Evolutionary conservation across 2,797 vertebrate genomes (phyloP).

Genomic region (Microhierax caerulescens): DNA sequence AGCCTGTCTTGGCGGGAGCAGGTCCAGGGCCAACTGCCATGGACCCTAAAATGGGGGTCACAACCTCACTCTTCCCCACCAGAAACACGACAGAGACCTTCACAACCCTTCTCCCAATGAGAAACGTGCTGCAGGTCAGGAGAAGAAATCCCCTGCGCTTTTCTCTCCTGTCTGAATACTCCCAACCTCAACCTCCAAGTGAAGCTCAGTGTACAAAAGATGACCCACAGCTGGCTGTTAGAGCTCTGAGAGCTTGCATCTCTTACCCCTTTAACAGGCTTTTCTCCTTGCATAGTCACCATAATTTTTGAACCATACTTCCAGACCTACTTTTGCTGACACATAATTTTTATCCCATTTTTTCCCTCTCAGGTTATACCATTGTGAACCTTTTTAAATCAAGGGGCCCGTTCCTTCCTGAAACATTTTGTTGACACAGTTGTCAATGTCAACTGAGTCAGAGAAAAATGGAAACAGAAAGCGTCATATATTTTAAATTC

Average conservation of each 20-base stretch:
- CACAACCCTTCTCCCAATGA: not conserved
- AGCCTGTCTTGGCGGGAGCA: not conserved
- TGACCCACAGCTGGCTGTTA: not conserved
- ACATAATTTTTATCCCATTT: not conserved
- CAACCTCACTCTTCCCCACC: not conserved
- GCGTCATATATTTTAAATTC: not conserved
- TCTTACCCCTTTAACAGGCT: not conserved
- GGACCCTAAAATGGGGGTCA: not conserved
- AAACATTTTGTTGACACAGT: not conserved
- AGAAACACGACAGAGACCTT: not conserved
- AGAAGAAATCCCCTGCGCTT: not conserved
- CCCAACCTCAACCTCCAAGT: not conserved
- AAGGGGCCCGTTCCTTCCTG: not conserved
- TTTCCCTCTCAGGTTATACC: not conserved
- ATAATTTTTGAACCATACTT: not conserved
- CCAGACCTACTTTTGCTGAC: not conserved
- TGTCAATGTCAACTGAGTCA: not conserved
- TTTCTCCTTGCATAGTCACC: not conserved
- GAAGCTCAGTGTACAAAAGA: not conserved
- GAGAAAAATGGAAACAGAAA: not conserved
- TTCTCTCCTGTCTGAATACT: not conserved
- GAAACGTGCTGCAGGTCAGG: not conserved
- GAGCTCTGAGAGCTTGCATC: not conserved
- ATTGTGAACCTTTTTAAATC: not conserved
- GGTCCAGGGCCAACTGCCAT: not conserved